Conservation (phyloP, 37 sponge, comb jelly and placozoan species). For the Sycon ciliatum region DNA sequence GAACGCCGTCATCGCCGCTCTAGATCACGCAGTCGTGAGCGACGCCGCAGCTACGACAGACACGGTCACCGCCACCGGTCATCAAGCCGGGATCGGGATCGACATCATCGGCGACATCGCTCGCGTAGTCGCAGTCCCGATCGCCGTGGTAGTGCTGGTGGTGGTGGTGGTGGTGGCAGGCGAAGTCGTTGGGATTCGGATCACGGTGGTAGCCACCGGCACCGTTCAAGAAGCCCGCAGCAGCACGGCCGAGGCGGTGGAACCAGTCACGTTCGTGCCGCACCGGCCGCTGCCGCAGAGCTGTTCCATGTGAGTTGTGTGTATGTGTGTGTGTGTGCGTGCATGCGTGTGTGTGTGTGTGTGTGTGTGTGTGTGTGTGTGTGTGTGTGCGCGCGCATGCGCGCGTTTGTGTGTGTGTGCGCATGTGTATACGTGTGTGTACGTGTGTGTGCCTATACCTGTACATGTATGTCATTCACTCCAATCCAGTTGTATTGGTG, state of each 20-base stretch:
- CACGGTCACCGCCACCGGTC: background rate
- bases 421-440: background rate
- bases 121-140: background rate
- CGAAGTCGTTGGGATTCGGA: conserved; percentile 11
- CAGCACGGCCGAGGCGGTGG: no score
- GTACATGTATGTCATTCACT: background rate
- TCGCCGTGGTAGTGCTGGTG: conserved; percentile 6
- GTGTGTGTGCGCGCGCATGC: background rate
- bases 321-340: background rate
- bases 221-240: no score
- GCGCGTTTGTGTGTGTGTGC: no score
- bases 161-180: conserved; percentile 23
- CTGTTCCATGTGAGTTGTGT: background rate
- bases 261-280: background rate
- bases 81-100: background rate
- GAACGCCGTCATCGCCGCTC: conserved; percentile 9
- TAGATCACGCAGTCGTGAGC: conserved; percentile 27
- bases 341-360: background rate
- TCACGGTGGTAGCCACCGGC: conserved; percentile 11
- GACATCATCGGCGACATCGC: background rate
- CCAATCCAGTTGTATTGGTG: no score
- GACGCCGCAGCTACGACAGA: background rate
- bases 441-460: background rate
- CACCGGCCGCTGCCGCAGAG: background rate
- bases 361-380: background rate